Evolutionary conservation across 2,797 vertebrate species (phyloP).

Genomic region (Chromobotia macracanthus): DNA sequence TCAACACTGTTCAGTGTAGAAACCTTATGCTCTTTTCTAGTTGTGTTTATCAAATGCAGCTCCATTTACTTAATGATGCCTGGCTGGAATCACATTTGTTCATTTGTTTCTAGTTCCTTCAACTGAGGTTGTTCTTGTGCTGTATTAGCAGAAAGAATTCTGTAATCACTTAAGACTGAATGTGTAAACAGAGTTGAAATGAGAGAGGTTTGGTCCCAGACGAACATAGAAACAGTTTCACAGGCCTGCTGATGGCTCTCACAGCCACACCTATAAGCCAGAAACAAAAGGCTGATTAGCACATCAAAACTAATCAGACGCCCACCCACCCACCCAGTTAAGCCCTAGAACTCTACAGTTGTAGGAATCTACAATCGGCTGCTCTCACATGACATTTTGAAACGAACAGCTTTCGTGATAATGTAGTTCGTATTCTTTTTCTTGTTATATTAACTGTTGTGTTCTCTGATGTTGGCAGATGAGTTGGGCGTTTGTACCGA

Average conservation of each 20-base stretch:
- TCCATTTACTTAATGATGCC: constrained; percentile 36
- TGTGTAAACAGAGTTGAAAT: constrained; percentile 44
- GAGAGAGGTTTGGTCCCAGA: constrained; percentile 41
- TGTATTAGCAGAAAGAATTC: constrained; percentile 46
- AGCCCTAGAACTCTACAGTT: constrained; percentile 33
- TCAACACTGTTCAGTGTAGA: constrained; percentile 11
- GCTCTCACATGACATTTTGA: not conserved
- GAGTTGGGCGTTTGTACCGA: constrained; percentile 84
- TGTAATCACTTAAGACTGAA: constrained; percentile 51
- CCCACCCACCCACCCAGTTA: constrained; percentile 40
- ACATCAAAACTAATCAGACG: constrained; percentile 60
- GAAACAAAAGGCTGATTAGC: constrained; percentile 63
- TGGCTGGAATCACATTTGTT: constrained; percentile 29
- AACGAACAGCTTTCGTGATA: constrained; percentile 8
- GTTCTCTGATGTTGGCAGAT: constrained; percentile 72
- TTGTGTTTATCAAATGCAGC: constrained; percentile 31
- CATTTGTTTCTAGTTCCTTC: constrained; percentile 17
- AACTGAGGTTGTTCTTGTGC: constrained; percentile 13
- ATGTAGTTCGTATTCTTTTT: constrained; percentile 3
- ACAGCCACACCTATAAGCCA: constrained; percentile 61
- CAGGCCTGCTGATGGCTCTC: constrained; percentile 48
- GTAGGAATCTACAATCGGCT: constrained; percentile 15
- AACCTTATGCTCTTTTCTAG: constrained; percentile 31
- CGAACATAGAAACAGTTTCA: constrained; percentile 54
- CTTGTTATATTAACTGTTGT: constrained; percentile 29